phyloP scores from a whole-genome alignment of 1,140 invertebrate genomes.

The Pentalonia nigronervosa region DNA sequence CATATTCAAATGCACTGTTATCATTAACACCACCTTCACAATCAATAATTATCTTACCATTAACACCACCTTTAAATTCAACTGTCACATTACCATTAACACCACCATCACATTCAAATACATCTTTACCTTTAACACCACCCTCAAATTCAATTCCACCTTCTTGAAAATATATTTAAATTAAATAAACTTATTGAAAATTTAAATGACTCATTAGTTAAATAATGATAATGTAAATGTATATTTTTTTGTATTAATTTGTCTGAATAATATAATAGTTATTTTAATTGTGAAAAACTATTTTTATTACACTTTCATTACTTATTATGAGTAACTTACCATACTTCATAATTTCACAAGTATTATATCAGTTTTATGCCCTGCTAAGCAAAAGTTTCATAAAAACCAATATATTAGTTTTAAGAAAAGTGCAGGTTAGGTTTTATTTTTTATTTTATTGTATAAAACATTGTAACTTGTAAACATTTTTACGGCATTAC shows the following conservation, averaged over 20 bases:
- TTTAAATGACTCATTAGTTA: not conserved
- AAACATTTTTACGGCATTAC: too few species aligned
- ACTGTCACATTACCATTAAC: constrained; percentile 2
- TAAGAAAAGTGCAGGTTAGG: too few species aligned
- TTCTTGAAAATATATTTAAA: not conserved
- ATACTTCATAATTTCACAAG: not conserved
- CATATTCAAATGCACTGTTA: not conserved
- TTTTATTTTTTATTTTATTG: too few species aligned
- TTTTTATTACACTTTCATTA: not conserved
- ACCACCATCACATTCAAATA: not conserved
- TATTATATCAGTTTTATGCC: too few species aligned
- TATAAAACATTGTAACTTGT: too few species aligned
- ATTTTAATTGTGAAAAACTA: not conserved
- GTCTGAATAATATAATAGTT: not conserved
- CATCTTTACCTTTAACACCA: constrained; percentile 31
- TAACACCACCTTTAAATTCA: constrained; percentile 1
- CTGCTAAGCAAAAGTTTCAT: too few species aligned
- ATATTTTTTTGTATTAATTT: not conserved
- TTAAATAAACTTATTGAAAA: not conserved
- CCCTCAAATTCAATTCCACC: not conserved
- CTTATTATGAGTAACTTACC: not conserved
- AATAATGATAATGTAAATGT: not conserved
- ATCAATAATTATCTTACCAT: not conserved
- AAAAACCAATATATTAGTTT: too few species aligned
- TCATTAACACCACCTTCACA: constrained; percentile 28